These are phyloP conservation scores for Dendrocincla tyrannina DNA, from an alignment of 2,797 vertebrate genomes.

Conservation along the genomic window DNA sequence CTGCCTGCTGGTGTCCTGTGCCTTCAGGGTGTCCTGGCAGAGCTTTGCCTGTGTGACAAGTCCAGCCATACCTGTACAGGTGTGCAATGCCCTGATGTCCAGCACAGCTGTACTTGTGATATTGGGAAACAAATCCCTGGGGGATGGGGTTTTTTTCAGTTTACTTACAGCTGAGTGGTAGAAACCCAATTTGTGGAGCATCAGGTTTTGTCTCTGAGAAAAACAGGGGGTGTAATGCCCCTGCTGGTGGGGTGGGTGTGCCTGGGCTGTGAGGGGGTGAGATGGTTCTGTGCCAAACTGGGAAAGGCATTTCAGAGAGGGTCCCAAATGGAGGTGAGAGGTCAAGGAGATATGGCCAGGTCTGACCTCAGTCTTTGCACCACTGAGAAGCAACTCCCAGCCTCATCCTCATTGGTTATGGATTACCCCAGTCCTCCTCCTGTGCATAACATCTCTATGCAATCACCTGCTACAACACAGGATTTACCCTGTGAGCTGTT, in stretches of 20 bases:
- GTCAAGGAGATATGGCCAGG: not conserved
- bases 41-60: not conserved
- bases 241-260: not conserved
- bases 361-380: not conserved
- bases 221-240: not conserved
- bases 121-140: not conserved
- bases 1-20: not conserved
- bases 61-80: not conserved
- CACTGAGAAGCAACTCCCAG: not conserved
- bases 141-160: not conserved
- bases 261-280: not conserved
- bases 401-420: not conserved
- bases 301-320: not conserved
- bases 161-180: not conserved
- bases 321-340: not conserved
- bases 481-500: not conserved
- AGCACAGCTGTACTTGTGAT: not conserved
- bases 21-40: not conserved
- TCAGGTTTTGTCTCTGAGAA: not conserved
- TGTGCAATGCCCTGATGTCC: not conserved
- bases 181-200: not conserved
- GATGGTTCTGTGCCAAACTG: not conserved
- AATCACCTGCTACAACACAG: not conserved
- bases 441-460: accelerated
- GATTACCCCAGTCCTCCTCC: not conserved